Base-by-base conservation (phyloP, 2,797 vertebrate species). In the Apogon talboti region DNA sequence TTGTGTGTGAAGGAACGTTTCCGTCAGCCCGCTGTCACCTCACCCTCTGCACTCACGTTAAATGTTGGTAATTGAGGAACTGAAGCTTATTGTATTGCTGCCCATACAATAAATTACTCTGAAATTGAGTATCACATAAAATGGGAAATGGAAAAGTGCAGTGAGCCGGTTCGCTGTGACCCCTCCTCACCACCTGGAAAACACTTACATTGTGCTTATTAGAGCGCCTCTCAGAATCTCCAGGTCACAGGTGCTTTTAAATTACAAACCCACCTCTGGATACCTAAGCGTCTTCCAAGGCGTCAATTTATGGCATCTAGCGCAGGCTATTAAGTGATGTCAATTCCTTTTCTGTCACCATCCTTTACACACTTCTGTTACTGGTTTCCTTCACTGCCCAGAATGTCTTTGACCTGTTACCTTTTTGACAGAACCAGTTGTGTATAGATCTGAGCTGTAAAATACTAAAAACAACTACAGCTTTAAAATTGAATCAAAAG, bases 131-230 rank as follows among this genome's bases (percentile, higher is more conserved):
- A 3, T 37, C 55, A 1, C 41, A 76, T 78, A 66, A 79, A 84
- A 81, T 0, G 8, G 61, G 45, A 87, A 84, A 84, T 75, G 74
- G 69, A 68, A 81, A 84, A 76, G 73, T 19, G 69, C 77, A 83
- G 83, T 41, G 79, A 81, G 66, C 60, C 69, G 14, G 44, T 50
- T 21, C 18, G 51, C 76, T 41, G 30, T 0, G 33, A 65, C 66
- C 55, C 74, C 54, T 77, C 56, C 52, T 55, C 42, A 4, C 62
- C 78, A 69, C 66, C 80, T 73, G 70, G 78, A 78, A 67, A 81
- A 74, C 71, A 78, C 60, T 67, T 50, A 50, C 18, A 33, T 43
- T 28, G 11, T 12, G n/a, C 45, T 69, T 66, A 65, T 63, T 69
- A 68, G 61, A 52, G 45, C 28, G 35, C 51, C 58, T 14, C 37